Conservation (phyloP, 2,113 vertebrate species). For the Heptranchias perlo region DNA sequence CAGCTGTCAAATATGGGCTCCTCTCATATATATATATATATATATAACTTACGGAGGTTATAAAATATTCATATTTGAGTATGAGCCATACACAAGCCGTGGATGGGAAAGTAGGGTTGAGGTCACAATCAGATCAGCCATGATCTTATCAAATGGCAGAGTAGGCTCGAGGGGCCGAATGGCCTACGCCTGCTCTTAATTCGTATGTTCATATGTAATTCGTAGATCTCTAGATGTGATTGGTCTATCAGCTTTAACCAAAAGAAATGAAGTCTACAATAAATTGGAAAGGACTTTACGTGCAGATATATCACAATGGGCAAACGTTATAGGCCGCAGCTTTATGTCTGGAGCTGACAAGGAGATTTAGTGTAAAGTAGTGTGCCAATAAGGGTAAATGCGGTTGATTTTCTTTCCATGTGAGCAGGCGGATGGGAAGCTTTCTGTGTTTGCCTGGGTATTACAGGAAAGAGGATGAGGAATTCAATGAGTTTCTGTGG, state of each 20-base stretch:
- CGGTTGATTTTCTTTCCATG: background rate
- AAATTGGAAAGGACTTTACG: background rate
- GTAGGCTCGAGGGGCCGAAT: too few relatives aligned
- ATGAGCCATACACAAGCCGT: too few relatives aligned
- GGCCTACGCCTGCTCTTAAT: too few relatives aligned
- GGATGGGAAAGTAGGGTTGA: too few relatives aligned
- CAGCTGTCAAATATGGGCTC: background rate
- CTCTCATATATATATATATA: background rate
- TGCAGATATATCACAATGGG: background rate
- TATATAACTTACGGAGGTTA: background rate
- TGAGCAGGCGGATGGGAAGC: background rate
- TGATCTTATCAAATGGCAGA: too few relatives aligned
- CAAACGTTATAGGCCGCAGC: background rate
- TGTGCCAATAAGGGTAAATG: background rate
- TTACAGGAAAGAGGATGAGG: background rate
- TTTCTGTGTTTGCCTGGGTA: background rate
- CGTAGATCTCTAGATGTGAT: background rate
- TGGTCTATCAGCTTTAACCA: background rate
- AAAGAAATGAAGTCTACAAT: slow-evolving; percentile 8
- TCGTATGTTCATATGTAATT: too few relatives aligned
- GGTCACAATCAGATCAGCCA: too few relatives aligned
- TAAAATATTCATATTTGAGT: too few relatives aligned
- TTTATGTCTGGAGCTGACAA: background rate
- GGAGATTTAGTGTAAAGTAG: background rate
- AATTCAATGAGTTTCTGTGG: slow-evolving; percentile 17